Evolutionary conservation across 2,888 invertebrate species (phyloP).

Genomic region (Heteromyza rotundicornis): DNA sequence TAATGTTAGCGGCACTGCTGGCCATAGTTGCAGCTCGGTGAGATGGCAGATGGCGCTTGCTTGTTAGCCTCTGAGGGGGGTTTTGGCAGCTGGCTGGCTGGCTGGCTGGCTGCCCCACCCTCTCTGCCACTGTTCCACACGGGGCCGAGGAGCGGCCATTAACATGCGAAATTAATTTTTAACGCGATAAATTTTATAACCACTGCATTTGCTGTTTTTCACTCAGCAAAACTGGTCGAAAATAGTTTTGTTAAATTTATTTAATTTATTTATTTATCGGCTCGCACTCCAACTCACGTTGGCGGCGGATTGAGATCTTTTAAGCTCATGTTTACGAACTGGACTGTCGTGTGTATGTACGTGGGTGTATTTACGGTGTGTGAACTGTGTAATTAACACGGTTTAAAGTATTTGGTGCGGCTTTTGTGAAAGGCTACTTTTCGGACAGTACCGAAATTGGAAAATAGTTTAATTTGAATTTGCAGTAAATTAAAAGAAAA

Average conservation of each 20-base stretch:
- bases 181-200: slow-evolving; percentile 37
- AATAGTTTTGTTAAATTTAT: slow-evolving; percentile 18
- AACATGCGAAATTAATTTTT: slow-evolving; percentile 41
- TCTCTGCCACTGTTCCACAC: background rate
- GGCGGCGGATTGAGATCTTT: too few species aligned
- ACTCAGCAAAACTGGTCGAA: slow-evolving; percentile 9
- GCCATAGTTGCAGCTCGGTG: slow-evolving; percentile 1
- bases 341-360: too few species aligned
- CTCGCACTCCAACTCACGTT: too few species aligned
- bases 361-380: too few species aligned
- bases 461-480: too few species aligned
- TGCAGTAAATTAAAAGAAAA: too few species aligned
- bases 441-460: too few species aligned
- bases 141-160: slow-evolving; percentile 18
- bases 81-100: slow-evolving; percentile 19
- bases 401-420: too few species aligned
- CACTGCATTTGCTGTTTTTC: slow-evolving; percentile 11
- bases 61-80: slow-evolving; percentile 12
- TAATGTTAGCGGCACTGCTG: slow-evolving; percentile 22
- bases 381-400: too few species aligned
- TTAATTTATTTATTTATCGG: slow-evolving; percentile 25
- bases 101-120: background rate
- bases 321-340: too few species aligned
- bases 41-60: slow-evolving; percentile 7
- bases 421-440: too few species aligned